These are phyloP conservation scores for Celastrina argiolus DNA, from an alignment of 2,888 invertebrate species.

Conservation along the genomic window DNA sequence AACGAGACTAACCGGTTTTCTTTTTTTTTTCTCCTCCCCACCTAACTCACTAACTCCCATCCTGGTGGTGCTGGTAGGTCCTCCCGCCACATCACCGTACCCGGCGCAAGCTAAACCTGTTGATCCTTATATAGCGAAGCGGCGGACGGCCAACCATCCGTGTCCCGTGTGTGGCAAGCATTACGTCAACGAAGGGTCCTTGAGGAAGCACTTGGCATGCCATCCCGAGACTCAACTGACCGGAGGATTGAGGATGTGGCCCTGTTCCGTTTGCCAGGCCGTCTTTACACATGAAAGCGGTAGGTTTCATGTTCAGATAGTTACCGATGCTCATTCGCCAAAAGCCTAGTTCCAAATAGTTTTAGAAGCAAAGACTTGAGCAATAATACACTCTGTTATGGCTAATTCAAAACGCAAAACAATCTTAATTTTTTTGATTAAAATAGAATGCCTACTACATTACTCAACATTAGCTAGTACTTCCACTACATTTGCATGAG, in stretches of 20 bases:
- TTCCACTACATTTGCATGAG: background rate
- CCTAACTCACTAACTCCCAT: conserved; percentile 69
- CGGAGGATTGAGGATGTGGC: conserved; percentile 95
- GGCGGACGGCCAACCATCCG: conserved; percentile 95
- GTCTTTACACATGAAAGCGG: conserved; percentile 97
- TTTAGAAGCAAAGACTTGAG: background rate
- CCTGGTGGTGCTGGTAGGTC: conserved; percentile 76
- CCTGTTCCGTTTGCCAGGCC: conserved; percentile 95
- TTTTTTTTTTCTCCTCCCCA: conserved; percentile 51
- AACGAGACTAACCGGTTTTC: conserved; percentile 55
- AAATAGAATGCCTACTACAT: background rate
- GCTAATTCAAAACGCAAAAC: too few relatives aligned
- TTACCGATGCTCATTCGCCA: too few relatives aligned
- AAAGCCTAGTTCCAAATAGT: background rate
- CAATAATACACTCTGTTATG: too few relatives aligned
- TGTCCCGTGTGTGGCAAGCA: conserved; percentile 97
- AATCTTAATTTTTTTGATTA: background rate
- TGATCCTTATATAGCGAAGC: conserved; percentile 93
- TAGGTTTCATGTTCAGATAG: conserved; percentile 59
- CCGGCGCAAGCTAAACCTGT: conserved; percentile 77
- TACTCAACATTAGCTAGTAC: background rate
- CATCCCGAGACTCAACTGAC: conserved; percentile 95
- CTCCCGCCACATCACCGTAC: conserved; percentile 81
- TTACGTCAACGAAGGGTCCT: conserved; percentile 95
- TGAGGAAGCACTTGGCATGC: conserved; percentile 93